Base-by-base conservation (phyloP, 2,888 invertebrate genomes). In the Cephonodes hylas region DNA sequence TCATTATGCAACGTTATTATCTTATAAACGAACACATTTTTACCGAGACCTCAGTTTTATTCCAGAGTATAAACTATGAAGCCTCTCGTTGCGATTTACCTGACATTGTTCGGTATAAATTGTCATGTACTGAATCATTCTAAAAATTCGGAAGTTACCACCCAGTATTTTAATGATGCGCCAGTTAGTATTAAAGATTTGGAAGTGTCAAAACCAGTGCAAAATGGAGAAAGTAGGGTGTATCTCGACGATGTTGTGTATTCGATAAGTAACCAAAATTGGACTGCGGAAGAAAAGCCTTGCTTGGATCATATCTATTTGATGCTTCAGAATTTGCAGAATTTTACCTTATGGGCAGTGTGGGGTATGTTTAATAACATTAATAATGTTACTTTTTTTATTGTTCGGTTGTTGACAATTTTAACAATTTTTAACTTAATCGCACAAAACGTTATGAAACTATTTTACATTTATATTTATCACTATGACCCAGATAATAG, bases 331-430 rank as follows among this genome's bases (percentile, higher is more conserved):
- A 80, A 80, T 56, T 76, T 94, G 67, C 88, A 91, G 69, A 94
- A 94, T 71, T 91, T 93, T 63, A 93, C 93, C 0, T 69, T 93
- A 18, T 94, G 93, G 93, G 93, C 94, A 0, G 91, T 93, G 66
- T 93, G 93, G 92, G 89, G 94, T 93, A 77, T 88, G 93, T 88
- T 42, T 7, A 10, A n/a, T 15, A 23, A 13, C 8, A 1, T 1
- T 31, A 3, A 34, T 13, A 34, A 45, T 23, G 1, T 10, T 23
- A n/a, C n/a, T n/a, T n/a, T n/a, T n/a, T n/a, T n/a, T n/a, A n/a
- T n/a, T n/a, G n/a, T n/a, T n/a, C n/a, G n/a, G n/a, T n/a, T n/a
- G n/a, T n/a, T n/a, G n/a, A n/a, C n/a, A n/a, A n/a, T n/a, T n/a
- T n/a, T n/a, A n/a, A n/a, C n/a, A n/a, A n/a, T n/a, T n/a, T n/a